phyloP scores from a whole-genome alignment of 2,113 vertebrate genomes.

The Pogonocichla stellata region DNA sequence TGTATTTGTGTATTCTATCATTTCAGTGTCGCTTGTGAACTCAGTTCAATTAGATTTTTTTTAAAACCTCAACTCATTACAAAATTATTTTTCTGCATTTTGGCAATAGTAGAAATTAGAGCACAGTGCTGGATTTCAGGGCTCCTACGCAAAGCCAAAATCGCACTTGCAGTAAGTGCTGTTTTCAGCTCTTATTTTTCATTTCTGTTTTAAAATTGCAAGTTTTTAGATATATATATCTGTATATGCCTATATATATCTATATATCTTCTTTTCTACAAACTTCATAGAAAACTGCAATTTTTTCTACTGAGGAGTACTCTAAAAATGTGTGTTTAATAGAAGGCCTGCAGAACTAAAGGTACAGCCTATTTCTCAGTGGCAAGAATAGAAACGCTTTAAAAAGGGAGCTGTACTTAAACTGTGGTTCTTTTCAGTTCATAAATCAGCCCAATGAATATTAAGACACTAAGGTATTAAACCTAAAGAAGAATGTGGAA shows the following conservation, averaged over 20 bases:
- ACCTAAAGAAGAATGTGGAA: background rate
- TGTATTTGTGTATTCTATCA: slow-evolving; percentile 5
- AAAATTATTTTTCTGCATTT: background rate
- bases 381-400: slow-evolving; percentile 14
- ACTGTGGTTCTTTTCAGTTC: slow-evolving; percentile 19
- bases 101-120: slow-evolving; percentile 1
- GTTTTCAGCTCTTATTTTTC: background rate
- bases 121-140: background rate
- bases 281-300: background rate
- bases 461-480: background rate
- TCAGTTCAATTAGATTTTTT: background rate
- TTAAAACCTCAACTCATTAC: background rate
- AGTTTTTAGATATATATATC: background rate
- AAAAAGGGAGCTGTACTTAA: background rate
- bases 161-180: background rate
- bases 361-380: background rate
- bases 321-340: background rate
- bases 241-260: background rate
- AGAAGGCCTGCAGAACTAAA: background rate
- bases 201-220: background rate
- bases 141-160: background rate
- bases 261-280: background rate
- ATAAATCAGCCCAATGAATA: background rate
- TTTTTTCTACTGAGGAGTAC: background rate
- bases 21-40: background rate